phyloP scores from a whole-genome alignment of 2,113 vertebrate genomes.

The Protobothrops flavoviridis region DNA sequence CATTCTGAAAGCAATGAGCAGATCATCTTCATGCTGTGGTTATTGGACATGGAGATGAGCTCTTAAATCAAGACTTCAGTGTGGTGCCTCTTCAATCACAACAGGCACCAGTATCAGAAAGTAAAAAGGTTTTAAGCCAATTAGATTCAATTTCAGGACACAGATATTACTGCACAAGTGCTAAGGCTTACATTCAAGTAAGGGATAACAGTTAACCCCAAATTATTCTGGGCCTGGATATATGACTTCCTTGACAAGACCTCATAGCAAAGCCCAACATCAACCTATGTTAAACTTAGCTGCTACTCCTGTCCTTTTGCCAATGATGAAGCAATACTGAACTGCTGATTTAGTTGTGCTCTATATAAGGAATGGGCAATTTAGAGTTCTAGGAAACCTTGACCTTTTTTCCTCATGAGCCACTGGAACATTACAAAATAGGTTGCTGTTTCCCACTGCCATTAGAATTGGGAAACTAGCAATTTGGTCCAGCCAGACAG shows the following conservation, averaged over 20 bases:
- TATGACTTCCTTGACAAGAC: neutral
- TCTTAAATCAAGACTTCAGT: neutral
- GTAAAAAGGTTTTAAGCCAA: neutral
- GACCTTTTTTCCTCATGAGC: neutral
- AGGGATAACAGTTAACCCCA: neutral
- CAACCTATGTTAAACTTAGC: neutral
- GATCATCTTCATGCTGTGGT: neutral
- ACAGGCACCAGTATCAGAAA: neutral
- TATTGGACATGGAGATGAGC: neutral
- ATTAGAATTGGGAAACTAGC: neutral
- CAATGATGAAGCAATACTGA: neutral
- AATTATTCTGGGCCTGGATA: neutral
- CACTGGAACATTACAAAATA: neutral
- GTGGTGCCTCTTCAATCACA: neutral
- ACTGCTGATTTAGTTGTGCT: neutral
- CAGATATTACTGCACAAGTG: neutral
- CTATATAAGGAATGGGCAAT: neutral
- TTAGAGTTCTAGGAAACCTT: neutral
- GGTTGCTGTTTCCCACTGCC: neutral
- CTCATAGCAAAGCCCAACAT: neutral
- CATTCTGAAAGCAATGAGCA: neutral
- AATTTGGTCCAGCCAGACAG: neutral
- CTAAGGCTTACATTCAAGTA: neutral
- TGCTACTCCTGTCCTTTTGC: neutral
- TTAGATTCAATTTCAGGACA: neutral